Conservation (phyloP, 2,797 vertebrate species). For the Psittacula derbiana region DNA sequence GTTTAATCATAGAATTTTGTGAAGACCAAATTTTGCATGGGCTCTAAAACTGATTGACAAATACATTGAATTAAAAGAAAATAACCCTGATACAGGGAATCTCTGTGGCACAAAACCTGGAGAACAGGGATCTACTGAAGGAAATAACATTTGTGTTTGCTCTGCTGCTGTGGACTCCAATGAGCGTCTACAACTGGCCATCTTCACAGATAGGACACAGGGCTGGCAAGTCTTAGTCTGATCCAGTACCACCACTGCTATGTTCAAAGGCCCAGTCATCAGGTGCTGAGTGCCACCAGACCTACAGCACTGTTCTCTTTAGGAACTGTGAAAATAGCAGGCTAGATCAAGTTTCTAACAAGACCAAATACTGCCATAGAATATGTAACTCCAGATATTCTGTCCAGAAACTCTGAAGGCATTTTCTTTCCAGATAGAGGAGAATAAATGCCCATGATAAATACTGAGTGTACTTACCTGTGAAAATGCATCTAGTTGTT, state of each 20-base stretch:
- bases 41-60: background rate
- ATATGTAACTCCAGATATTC: background rate
- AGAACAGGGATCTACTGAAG: background rate
- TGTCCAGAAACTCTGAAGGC: background rate
- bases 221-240: background rate
- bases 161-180: background rate
- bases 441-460: background rate
- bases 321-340: background rate
- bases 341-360: background rate
- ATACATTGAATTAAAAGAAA: background rate
- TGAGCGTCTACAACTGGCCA: rapidly evolving
- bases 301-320: background rate
- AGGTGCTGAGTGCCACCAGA: background rate
- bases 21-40: background rate
- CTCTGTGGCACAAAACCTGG: background rate
- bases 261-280: background rate
- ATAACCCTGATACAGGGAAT: background rate
- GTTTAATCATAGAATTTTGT: background rate
- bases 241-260: background rate
- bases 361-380: background rate
- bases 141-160: background rate
- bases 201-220: rapidly evolving
- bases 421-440: background rate
- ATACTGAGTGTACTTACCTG: background rate
- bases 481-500: background rate